Conservation (phyloP, 2,797 vertebrate genomes). For the Clamator glandarius region DNA sequence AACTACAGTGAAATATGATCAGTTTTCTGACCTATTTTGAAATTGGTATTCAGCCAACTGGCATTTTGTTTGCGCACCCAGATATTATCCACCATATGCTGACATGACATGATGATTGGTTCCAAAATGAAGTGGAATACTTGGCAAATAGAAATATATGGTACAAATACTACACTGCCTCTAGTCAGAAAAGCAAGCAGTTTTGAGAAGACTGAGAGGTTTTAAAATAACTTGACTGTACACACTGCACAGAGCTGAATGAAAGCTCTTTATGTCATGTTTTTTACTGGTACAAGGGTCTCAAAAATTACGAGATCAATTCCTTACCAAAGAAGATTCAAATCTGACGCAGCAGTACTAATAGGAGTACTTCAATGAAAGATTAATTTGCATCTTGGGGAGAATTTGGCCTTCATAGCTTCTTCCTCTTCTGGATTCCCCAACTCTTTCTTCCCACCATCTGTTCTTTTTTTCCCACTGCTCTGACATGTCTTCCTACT, state of each 20-base stretch:
- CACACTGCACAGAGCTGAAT: not conserved
- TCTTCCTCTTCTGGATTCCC: constrained; percentile 36
- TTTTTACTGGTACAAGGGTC: not conserved
- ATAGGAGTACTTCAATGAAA: not conserved
- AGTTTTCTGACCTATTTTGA: constrained; percentile 71
- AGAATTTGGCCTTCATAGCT: constrained; percentile 24
- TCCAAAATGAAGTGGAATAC: constrained; percentile 68
- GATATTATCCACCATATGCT: constrained; percentile 71
- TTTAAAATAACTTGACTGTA: constrained; percentile 28
- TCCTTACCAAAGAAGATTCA: not conserved
- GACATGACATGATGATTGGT: constrained; percentile 70
- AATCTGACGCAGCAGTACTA: not conserved
- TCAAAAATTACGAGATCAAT: not conserved
- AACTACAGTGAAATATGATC: constrained; percentile 50
- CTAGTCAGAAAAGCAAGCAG: constrained; percentile 49
- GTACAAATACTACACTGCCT: constrained; percentile 61
- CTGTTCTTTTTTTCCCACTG: constrained; percentile 32
- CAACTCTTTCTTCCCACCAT: constrained; percentile 31
- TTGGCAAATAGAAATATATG: constrained; percentile 71
- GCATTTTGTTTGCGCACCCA: constrained; percentile 71
- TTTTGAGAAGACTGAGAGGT: constrained; percentile 35
- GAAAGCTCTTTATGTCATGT: not conserved
- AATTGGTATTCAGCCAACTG: constrained; percentile 63
- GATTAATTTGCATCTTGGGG: constrained; percentile 27
- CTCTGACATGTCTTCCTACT: constrained; percentile 39